Percentiles rank a stretch among this genome's conserved stretches.
These are phyloP conservation scores for Littorina saxatilis DNA, from an alignment of 1,140 invertebrate species.

Conservation along the genomic window DNA sequence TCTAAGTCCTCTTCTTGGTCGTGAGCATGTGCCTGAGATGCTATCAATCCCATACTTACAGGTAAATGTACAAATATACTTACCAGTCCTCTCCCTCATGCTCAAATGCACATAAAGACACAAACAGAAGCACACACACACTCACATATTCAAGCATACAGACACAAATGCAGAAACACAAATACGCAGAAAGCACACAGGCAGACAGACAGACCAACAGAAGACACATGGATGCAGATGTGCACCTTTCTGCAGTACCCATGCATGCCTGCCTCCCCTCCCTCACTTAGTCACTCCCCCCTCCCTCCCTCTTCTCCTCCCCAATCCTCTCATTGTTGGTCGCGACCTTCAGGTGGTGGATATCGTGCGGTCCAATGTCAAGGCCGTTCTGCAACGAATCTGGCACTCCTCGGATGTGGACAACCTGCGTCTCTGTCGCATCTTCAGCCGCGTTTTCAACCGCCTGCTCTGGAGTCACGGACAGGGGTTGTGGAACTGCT, in stretches of 20 bases:
- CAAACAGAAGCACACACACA: not conserved
- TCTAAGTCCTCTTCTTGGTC: too few species aligned
- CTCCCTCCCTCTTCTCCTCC: too few species aligned
- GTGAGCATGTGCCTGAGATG: too few species aligned
- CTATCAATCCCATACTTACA: too few species aligned
- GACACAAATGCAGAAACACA: not conserved
- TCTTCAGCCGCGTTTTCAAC: constrained; percentile 74
- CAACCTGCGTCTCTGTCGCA: constrained; percentile 68
- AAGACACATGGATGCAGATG: too few species aligned
- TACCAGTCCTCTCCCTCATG: not conserved
- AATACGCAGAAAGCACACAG: not conserved
- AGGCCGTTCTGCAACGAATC: constrained; percentile 68
- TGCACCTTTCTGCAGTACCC: too few species aligned
- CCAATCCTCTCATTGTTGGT: too few species aligned
- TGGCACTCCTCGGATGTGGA: constrained; percentile 70
- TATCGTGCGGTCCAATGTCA: constrained; percentile 73
- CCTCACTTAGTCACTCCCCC: too few species aligned
- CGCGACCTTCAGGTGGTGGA: constrained; percentile 74
- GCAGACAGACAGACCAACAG: not conserved
- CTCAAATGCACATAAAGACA: not conserved
- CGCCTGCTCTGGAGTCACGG: constrained; percentile 75
- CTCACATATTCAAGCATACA: not conserved
- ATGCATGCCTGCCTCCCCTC: too few species aligned
- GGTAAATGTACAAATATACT: too few species aligned
- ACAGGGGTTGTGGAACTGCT: constrained; percentile 75